phyloP scores from a whole-genome alignment of 2,113 vertebrate genomes.

The Cyprinodon variegatus region DNA sequence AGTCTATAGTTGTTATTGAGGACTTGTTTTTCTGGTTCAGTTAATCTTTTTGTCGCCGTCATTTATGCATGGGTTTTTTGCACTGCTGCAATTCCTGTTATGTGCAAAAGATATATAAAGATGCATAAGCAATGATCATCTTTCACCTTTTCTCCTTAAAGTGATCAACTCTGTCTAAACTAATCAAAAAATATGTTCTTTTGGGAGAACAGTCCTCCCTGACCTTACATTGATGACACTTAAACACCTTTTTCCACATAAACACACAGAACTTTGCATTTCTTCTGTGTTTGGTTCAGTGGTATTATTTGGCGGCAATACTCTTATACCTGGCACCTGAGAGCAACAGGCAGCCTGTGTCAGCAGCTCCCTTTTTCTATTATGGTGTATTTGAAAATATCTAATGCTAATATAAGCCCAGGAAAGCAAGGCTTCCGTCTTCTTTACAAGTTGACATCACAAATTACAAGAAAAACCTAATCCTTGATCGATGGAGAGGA shows the following conservation, averaged over 20 bases:
- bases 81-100: constrained; percentile 23
- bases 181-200: neutral
- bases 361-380: too few relatives aligned
- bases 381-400: neutral
- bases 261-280: neutral
- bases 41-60: constrained; percentile 44
- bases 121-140: neutral
- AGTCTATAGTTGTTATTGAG: constrained; percentile 63
- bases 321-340: too few relatives aligned
- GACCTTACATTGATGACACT: neutral
- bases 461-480: neutral
- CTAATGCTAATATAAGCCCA: neutral
- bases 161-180: neutral
- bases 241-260: neutral
- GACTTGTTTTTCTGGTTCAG: constrained; percentile 70
- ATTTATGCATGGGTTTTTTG: constrained; percentile 24
- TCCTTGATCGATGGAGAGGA: neutral
- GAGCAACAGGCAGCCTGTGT: too few relatives aligned
- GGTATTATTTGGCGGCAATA: too few relatives aligned
- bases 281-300: neutral
- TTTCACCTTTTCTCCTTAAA: neutral
- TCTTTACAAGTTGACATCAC: neutral
- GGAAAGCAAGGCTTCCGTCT: neutral
- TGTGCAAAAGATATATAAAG: constrained; percentile 9
- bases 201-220: neutral